phyloP scores from a whole-genome alignment of 2,888 invertebrate species.

The Ethmia dodecea region DNA sequence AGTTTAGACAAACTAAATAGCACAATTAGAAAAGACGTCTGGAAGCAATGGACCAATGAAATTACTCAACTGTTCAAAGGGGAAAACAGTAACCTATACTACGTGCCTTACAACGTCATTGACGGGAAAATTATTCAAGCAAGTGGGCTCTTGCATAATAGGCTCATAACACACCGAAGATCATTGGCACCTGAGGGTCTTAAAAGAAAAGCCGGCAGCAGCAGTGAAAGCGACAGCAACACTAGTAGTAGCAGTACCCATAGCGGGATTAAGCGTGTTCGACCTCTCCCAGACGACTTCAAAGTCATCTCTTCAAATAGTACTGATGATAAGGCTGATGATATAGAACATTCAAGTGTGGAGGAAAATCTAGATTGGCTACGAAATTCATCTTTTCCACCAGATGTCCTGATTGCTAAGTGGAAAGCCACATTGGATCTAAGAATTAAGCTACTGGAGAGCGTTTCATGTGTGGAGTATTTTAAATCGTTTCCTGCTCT shows the following conservation, averaged over 20 bases:
- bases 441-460: too few relatives aligned
- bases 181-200: background rate
- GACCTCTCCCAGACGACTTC: background rate
- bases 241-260: background rate
- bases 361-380: too few relatives aligned
- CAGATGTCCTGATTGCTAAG: too few relatives aligned
- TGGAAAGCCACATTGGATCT: too few relatives aligned
- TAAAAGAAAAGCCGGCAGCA: background rate
- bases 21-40: background rate
- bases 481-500: too few relatives aligned
- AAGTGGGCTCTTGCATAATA: background rate
- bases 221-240: background rate
- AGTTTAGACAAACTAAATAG: background rate
- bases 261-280: background rate
- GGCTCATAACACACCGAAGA: slow-evolving; percentile 3
- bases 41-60: background rate
- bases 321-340: too few relatives aligned
- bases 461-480: too few relatives aligned
- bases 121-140: slow-evolving; percentile 4
- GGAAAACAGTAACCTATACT: background rate
- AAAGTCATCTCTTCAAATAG: too few relatives aligned
- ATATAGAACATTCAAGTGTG: too few relatives aligned
- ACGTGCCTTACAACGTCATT: background rate
- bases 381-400: too few relatives aligned
- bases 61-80: background rate